phyloP scores from a whole-genome alignment of 2,888 invertebrate species.

The Hypselothyrea guttata region DNA sequence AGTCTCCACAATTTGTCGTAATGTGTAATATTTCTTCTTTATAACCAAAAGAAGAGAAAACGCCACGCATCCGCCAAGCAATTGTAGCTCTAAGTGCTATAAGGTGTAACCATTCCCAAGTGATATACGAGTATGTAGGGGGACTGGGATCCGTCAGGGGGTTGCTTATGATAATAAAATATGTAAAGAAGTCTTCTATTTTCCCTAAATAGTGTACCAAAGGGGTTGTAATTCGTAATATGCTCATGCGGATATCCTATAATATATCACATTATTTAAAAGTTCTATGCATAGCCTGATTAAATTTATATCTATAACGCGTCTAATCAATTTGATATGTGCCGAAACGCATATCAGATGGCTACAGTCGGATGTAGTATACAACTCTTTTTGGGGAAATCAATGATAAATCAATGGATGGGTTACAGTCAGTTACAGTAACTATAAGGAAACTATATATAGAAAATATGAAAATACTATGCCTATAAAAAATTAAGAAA shows the following conservation, averaged over 20 bases:
- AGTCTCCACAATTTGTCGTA: slow-evolving; percentile 81
- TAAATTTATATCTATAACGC: slow-evolving; percentile 8
- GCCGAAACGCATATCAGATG: slow-evolving; percentile 1
- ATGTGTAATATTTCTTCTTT: slow-evolving; percentile 82
- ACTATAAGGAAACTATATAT: too few relatives aligned
- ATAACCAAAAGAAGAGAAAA: slow-evolving; percentile 59
- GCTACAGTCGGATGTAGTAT: background rate
- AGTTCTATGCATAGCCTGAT: slow-evolving; percentile 25
- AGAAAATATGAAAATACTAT: too few relatives aligned
- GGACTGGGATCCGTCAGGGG: slow-evolving; percentile 1
- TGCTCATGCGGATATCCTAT: slow-evolving; percentile 62
- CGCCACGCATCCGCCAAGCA: slow-evolving; percentile 55
- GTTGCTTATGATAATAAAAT: slow-evolving; percentile 63
- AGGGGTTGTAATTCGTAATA: slow-evolving; percentile 45
- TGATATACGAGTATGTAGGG: slow-evolving; percentile 10
- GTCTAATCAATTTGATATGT: slow-evolving; percentile 56
- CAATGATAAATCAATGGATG: too few relatives aligned
- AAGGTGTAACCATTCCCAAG: slow-evolving; percentile 54
- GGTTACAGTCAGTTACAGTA: too few relatives aligned
- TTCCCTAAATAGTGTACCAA: slow-evolving; percentile 16
- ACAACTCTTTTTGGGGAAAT: too few relatives aligned
- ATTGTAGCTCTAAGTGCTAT: slow-evolving; percentile 30
- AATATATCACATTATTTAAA: slow-evolving; percentile 56
- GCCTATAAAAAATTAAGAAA: too few relatives aligned
- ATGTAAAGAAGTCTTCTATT: slow-evolving; percentile 51